phyloP scores from a whole-genome alignment of 2,113 vertebrate genomes.

The Cryptotis parvus region DNA sequence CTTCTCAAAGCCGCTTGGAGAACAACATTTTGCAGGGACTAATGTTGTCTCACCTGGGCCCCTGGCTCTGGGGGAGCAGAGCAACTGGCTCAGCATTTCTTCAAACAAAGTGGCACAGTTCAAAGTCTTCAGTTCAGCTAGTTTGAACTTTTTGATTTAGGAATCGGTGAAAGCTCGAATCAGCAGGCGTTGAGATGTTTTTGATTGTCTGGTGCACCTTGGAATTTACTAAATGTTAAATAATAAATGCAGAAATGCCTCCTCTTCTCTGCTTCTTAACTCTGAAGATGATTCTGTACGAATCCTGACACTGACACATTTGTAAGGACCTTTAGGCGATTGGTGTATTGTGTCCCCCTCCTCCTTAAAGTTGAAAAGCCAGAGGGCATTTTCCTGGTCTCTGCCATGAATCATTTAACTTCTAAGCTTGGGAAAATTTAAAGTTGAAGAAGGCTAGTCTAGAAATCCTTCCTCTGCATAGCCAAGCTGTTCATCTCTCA shows the following conservation, averaged over 20 bases:
- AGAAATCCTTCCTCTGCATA: conserved; percentile 79
- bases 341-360: neutral
- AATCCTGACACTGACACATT: neutral
- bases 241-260: neutral
- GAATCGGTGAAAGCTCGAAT: neutral
- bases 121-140: neutral
- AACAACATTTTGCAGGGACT: neutral
- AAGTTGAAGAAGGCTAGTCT: conserved; percentile 76
- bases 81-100: neutral
- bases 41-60: neutral
- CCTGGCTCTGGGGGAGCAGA: neutral
- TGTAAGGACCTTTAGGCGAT: neutral
- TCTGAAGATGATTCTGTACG: neutral
- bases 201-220: neutral
- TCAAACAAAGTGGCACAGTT: neutral
- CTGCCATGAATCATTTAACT: conserved; percentile 56
- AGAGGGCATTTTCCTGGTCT: conserved; percentile 46
- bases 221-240: neutral
- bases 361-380: conserved; percentile 34
- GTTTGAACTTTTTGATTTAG: conserved; percentile 5
- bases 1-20: neutral
- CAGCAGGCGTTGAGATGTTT: neutral
- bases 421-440: conserved; percentile 56
- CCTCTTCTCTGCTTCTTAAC: neutral
- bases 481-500: conserved; percentile 83